Evolutionary conservation across 2,113 vertebrate genomes (phyloP).

Genomic region (Corythaixoides concolor): DNA sequence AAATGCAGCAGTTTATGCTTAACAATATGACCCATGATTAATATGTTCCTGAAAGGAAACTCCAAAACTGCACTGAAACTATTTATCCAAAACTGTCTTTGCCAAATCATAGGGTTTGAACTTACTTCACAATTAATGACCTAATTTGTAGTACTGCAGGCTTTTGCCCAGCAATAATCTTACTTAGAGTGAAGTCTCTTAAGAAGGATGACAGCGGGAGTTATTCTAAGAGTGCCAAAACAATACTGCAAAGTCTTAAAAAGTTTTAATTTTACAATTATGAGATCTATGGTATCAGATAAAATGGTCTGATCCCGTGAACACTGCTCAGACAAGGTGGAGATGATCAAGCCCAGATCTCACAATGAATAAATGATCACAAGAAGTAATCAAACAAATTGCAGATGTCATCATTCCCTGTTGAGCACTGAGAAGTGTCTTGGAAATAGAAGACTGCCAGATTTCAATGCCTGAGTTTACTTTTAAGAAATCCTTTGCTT

Average conservation of each 20-base stretch:
- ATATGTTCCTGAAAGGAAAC: neutral
- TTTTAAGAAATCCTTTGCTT: conserved; percentile 24
- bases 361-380: conserved; percentile 36
- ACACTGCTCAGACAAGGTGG: neutral
- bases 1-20: neutral
- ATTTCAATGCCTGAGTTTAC: conserved; percentile 12
- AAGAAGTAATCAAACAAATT: conserved; percentile 43
- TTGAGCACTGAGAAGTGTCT: neutral
- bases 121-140: conserved; percentile 36
- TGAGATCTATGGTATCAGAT: neutral
- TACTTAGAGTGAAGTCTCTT: neutral
- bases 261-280: conserved; percentile 35
- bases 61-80: neutral
- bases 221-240: conserved; percentile 50
- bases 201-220: conserved; percentile 10
- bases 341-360: conserved; percentile 19
- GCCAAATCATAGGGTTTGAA: neutral
- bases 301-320: neutral
- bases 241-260: neutral
- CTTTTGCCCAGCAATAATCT: neutral
- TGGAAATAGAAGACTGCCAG: conserved; percentile 19
- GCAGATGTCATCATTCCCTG: conserved; percentile 24
- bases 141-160: neutral
- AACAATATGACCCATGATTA: neutral
- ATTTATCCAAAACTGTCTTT: neutral